Evolutionary conservation across 2,113 vertebrate genomes (phyloP).

Genomic region (cat (Felis catus)): F.catus_Fca126_mat1.0 CM031423.1:64603001-64603500

Average conservation of each 20-base stretch:
- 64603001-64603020: neutral
- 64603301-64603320: neutral
- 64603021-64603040: neutral
- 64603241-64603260: neutral
- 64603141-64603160: neutral
- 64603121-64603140: neutral
- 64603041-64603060: neutral
- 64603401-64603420: slow-evolving; percentile 22
- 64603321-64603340: slow-evolving; percentile 37
- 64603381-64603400: slow-evolving; percentile 15
- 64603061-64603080: neutral
- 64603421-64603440: slow-evolving; percentile 18
- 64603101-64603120: neutral
- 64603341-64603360: slow-evolving; percentile 52
- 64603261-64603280: neutral
- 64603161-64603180: neutral
- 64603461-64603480: slow-evolving; percentile 62
- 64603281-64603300: slow-evolving; percentile 45
- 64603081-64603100: neutral
- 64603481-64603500: slow-evolving; percentile 34
- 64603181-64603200: neutral
- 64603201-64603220: neutral
- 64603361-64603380: slow-evolving; percentile 62
- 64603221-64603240: neutral
- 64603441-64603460: slow-evolving; percentile 33